Percentiles rank a stretch among this genome's conserved stretches.
Conservation (phyloP, 2,888 invertebrate genomes). For the Drosophila trichaetosa region DNA sequence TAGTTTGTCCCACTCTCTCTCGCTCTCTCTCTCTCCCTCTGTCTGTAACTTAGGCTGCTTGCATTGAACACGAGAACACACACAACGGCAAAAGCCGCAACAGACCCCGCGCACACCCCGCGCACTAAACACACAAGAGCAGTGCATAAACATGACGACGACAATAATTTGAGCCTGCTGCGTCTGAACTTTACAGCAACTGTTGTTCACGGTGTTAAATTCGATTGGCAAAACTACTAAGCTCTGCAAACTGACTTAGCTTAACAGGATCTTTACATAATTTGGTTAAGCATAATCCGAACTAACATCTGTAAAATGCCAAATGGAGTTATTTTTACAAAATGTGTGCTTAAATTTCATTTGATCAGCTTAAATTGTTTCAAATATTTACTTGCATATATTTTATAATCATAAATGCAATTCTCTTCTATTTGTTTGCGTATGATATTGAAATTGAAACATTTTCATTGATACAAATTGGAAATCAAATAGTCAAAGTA, state of each 20-base stretch:
- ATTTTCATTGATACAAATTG: background rate
- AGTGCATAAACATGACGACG: background rate
- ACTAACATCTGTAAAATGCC: background rate
- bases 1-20: background rate
- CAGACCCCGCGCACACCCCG: background rate
- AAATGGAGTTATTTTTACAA: background rate
- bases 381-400: background rate
- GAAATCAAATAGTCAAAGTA: background rate
- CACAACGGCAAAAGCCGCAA: slow-evolving; percentile 20
- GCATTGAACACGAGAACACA: slow-evolving; percentile 21
- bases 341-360: background rate
- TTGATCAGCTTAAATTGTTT: background rate
- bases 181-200: background rate
- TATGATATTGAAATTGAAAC: background rate
- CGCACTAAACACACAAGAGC: background rate
- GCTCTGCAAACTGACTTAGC: background rate
- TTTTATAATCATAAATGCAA: background rate
- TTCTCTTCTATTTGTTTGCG: background rate
- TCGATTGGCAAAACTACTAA: background rate
- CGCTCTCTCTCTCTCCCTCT: background rate
- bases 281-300: background rate
- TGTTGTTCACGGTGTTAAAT: background rate
- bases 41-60: background rate
- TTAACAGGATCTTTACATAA: background rate
- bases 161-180: background rate